Evolutionary conservation across 2,113 vertebrate species (phyloP), one percentile per base, ranked within the genome.

Genomic region (Nothoprocta perdicaria): DNA sequence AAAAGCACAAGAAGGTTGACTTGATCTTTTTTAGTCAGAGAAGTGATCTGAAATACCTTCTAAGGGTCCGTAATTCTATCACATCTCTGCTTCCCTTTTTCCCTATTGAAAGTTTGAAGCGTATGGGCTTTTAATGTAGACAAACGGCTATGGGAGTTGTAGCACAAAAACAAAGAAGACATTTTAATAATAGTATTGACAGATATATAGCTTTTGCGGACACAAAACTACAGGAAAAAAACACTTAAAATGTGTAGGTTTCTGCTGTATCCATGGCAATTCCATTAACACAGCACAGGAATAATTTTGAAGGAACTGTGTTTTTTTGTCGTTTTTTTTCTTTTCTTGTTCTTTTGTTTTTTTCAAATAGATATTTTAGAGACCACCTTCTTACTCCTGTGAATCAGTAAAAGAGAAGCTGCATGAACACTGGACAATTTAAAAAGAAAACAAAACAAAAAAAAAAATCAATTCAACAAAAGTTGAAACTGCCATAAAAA

Each of bases 181-280:
- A 46, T 91, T 78, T 43, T 9, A 85, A 89, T 23, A 87, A 63
- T 63, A 86, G 71, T 65, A 84, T 2, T 80, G 65, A 60, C 9
- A 78, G 81, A 80, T 40, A 17, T 45, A 18, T 77, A 75, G 76
- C 68, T 89, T 93, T 84, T 68, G 72, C 46, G 41, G 92, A 90
- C 14, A 90, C 85, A 94, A 50, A 53, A 76, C 29, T 26, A 40
- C 84, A 84, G 46, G n/a, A 48, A 68, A 82, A 75, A 62, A 2
- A 18, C 40, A 35, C 5, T 89, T 71, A 21, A 26, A 82, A 11
- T 0, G 2, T 24, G 61, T 33, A 63, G 27, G 41, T 46, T 79
- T 92, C 26, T 89, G 31, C 33, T 77, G 38, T 10, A 18, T 43
- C 8, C 2, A 0, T 40, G 73, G n/a, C 33, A 92, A 71, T 15